phyloP scores from a whole-genome alignment of 2,113 vertebrate genomes.

The Rhinogobius similis region DNA sequence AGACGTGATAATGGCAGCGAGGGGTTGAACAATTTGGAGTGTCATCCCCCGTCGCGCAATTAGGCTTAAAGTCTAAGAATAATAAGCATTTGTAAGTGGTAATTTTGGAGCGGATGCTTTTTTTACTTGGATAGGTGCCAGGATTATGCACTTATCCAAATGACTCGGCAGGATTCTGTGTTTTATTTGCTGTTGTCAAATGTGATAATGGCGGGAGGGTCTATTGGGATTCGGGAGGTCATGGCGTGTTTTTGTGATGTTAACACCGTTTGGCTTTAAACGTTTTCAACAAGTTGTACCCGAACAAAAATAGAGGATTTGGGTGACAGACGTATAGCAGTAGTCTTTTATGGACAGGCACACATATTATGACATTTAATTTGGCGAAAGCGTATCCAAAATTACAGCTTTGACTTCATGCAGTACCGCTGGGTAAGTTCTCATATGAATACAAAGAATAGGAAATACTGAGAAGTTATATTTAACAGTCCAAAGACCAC shows the following conservation, averaged over 20 bases:
- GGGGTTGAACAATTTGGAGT: constrained; percentile 14
- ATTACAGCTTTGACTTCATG: neutral
- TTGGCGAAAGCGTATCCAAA: neutral
- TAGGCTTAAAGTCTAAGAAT: constrained; percentile 49
- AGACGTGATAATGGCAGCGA: constrained; percentile 25
- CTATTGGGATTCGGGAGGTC: neutral
- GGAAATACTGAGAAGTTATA: neutral
- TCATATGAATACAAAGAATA: neutral
- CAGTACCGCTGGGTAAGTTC: neutral
- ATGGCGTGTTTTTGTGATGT: neutral
- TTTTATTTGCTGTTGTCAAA: constrained; percentile 22
- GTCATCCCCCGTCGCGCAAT: constrained; percentile 56
- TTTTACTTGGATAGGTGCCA: constrained; percentile 23
- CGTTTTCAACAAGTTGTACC: neutral
- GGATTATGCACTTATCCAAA: constrained; percentile 12
- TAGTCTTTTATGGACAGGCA: neutral
- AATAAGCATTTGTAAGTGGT: constrained; percentile 37
- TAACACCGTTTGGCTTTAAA: neutral
- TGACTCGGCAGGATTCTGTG: constrained; percentile 5
- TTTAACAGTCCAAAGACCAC: constrained; percentile 1
- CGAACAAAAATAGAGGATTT: neutral
- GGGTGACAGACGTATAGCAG: too few relatives aligned
- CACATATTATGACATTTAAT: neutral
- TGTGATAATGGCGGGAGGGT: constrained; percentile 10
- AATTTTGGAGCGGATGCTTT: constrained; percentile 29